Evolutionary conservation across 2,797 vertebrate genomes (phyloP), one percentile per base, ranked within the genome.

Genomic region (Hoplostethus atlanticus): DNA sequence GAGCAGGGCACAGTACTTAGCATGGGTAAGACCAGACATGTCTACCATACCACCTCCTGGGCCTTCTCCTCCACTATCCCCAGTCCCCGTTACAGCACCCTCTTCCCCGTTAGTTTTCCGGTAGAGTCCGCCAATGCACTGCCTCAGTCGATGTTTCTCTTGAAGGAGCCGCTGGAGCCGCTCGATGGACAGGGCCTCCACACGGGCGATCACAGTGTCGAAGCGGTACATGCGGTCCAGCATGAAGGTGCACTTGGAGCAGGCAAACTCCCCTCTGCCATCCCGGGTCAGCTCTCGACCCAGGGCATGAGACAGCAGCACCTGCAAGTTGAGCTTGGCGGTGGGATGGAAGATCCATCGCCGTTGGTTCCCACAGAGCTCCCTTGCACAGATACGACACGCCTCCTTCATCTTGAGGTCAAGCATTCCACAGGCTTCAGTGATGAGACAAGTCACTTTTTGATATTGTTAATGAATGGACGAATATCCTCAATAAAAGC

Each of bases 201-300:
- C 95, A 0, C 96, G 95, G 0, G 96, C 96, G 0, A 97, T 97
- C 66, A 97, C 96, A 0, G 96, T 97, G 79, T 93, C 94, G 3
- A 95, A 99, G 64, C 97, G 95, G 85, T 97, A 99, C 94, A 99
- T 95, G 69, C 98, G 96, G 86, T 98, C 97, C 81, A 99, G 92
- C 97, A 99, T 97, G 92, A 98, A 99, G 71, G 95, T 94, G 80
- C 98, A 99, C 87, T 99, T 99, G 89, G 97, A 96, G 94, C 98
- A 99, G 25, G 94, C 96, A 0, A 99, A 99, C 90, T 99, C 98
- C 12, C 94, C 95, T 25, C 91, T 92, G 80, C 98, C 98, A 0
- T 99, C 97, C 12, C 98, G 95, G 70, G 91, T 88, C 77, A 99
- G 88, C 85, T 98, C 97, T 55, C 62, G 90, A 34, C 98, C 97